Evolutionary conservation across 2,888 invertebrate species (phyloP).

Genomic region (Mayetiola destructor): DNA sequence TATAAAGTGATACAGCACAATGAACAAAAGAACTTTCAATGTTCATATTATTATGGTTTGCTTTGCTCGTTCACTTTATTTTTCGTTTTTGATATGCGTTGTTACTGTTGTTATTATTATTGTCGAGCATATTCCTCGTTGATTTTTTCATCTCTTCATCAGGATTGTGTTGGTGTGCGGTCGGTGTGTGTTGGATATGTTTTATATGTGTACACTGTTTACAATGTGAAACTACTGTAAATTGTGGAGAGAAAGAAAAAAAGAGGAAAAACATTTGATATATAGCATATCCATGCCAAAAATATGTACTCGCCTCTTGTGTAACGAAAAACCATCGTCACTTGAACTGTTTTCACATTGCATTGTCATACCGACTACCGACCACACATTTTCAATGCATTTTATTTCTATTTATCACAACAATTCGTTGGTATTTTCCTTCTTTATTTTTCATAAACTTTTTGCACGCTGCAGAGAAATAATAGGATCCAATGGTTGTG

Average conservation of each 20-base stretch:
- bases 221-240: slow-evolving; percentile 1
- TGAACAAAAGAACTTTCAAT: no score
- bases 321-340: neutral
- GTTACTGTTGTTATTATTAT: neutral
- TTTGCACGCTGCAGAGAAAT: no score
- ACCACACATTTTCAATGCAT: no score
- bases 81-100: neutral
- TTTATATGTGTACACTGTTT: no score
- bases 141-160: neutral
- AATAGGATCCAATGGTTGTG: no score
- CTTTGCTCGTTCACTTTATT: neutral
- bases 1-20: neutral
- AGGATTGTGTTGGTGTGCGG: neutral
- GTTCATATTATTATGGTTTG: neutral
- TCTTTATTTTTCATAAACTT: slow-evolving; percentile 2
- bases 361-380: no score
- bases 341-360: neutral
- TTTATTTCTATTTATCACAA: neutral
- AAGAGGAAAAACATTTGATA: no score
- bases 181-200: slow-evolving; percentile 2
- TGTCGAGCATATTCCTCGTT: neutral
- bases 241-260: no score
- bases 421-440: neutral
- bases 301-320: slow-evolving; percentile 1
- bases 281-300: slow-evolving; percentile 11